Evolutionary conservation across 2,797 vertebrate species (phyloP).

Genomic region (Labeo calbasu): DNA sequence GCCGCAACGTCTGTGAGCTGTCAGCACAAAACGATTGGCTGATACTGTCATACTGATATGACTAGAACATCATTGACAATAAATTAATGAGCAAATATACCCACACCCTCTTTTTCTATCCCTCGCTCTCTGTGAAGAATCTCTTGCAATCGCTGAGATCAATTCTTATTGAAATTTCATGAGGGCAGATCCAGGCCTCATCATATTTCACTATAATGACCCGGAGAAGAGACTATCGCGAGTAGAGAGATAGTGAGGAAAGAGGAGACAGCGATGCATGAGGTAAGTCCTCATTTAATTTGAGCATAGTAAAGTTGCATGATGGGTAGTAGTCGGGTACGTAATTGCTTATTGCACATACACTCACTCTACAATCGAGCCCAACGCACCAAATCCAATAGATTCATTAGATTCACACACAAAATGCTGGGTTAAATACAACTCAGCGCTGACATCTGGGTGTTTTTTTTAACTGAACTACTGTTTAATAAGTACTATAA

Average conservation of each 20-base stretch:
- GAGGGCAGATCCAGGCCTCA: slow-evolving; percentile 77
- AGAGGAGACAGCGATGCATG: not conserved
- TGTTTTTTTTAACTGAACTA: too few relatives aligned
- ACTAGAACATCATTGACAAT: slow-evolving; percentile 54
- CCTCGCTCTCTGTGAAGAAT: slow-evolving; percentile 61
- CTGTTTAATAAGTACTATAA: too few relatives aligned
- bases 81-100: slow-evolving; percentile 56
- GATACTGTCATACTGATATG: slow-evolving; percentile 48
- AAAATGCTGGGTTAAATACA: too few relatives aligned
- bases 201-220: slow-evolving; percentile 84
- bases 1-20: not conserved
- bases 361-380: not conserved
- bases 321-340: not conserved
- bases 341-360: slow-evolving; percentile 2
- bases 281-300: slow-evolving; percentile 34
- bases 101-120: not conserved
- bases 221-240: slow-evolving; percentile 47
- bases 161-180: slow-evolving; percentile 88
- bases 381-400: not conserved
- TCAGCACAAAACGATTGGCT: slow-evolving; percentile 23
- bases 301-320: slow-evolving; percentile 17
- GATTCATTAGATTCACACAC: not conserved
- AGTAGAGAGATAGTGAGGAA: not conserved
- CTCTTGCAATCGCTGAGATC: slow-evolving; percentile 78
- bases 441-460: too few relatives aligned